Conservation (phyloP, 2,888 invertebrate species). For the Dichetophora obliterata region DNA sequence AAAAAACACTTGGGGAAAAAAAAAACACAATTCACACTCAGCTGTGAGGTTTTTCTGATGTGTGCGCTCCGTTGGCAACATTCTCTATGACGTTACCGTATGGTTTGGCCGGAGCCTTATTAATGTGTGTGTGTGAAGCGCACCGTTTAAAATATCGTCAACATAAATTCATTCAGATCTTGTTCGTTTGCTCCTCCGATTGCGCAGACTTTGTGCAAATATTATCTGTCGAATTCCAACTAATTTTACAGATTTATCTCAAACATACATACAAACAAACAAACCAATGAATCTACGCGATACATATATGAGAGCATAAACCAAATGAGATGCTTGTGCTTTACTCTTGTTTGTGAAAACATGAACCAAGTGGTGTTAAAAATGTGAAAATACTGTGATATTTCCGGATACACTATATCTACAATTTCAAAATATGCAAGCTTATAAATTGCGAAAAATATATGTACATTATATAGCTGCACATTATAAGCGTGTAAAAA, state of each 20-base stretch:
- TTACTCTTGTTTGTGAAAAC: too few species aligned
- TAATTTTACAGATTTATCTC: slow-evolving; percentile 31
- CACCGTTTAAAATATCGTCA: neutral
- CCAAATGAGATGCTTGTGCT: too few species aligned
- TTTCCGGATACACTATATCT: too few species aligned
- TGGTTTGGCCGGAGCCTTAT: neutral
- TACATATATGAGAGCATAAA: too few species aligned
- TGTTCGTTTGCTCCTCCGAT: neutral
- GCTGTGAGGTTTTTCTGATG: slow-evolving; percentile 46
- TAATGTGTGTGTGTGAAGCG: neutral
- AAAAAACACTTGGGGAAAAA: slow-evolving; percentile 15
- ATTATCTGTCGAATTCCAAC: slow-evolving; percentile 30
- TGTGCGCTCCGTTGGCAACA: slow-evolving; percentile 12
- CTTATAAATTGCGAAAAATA: too few species aligned
- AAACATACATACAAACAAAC: neutral
- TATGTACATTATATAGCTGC: too few species aligned
- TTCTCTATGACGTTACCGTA: neutral
- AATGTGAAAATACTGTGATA: too few species aligned
- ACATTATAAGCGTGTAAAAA: too few species aligned
- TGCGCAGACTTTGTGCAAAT: slow-evolving; percentile 12
- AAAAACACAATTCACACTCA: slow-evolving; percentile 50
- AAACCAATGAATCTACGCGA: too few species aligned
- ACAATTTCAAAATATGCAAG: too few species aligned
- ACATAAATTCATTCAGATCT: slow-evolving; percentile 18
- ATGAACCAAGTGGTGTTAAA: too few species aligned